Evolutionary conservation across 2,888 invertebrate species (phyloP).

Genomic region (Strigamia maritima): DNA sequence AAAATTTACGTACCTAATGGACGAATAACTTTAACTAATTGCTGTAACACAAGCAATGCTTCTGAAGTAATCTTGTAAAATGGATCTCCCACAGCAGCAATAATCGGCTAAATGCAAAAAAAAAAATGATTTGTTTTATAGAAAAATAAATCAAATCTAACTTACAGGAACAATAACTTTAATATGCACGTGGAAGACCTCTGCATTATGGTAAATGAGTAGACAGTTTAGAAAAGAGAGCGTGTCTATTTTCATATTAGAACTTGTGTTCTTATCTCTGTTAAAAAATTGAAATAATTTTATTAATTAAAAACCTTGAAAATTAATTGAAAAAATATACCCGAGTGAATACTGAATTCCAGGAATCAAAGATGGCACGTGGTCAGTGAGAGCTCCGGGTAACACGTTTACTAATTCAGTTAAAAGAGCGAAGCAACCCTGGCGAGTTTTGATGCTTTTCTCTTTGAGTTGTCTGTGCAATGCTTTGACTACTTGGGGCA

Average conservation of each 20-base stretch:
- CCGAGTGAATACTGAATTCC: constrained; percentile 83
- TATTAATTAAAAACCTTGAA: constrained; percentile 39
- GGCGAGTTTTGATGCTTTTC: constrained; percentile 81
- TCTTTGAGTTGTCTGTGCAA: constrained; percentile 81
- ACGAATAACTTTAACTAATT: constrained; percentile 87
- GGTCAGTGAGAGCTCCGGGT: constrained; percentile 73
- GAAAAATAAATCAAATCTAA: not conserved
- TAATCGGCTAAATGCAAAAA: constrained; percentile 61
- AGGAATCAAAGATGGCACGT: constrained; percentile 78
- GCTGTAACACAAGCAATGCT: constrained; percentile 86
- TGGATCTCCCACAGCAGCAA: constrained; percentile 85
- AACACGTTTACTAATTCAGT: constrained; percentile 85
- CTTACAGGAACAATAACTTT: constrained; percentile 65
- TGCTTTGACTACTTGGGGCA: constrained; percentile 78
- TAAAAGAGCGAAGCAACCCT: constrained; percentile 84
- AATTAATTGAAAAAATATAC: constrained; percentile 49
- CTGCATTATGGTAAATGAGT: constrained; percentile 72
- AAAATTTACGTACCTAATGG: constrained; percentile 63
- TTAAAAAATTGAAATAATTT: constrained; percentile 42
- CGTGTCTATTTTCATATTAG: constrained; percentile 97
- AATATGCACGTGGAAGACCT: constrained; percentile 77
- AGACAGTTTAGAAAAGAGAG: constrained; percentile 84
- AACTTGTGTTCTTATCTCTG: constrained; percentile 87
- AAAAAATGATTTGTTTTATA: not conserved
- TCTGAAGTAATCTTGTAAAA: constrained; percentile 99